These are phyloP conservation scores for Hyles vespertilio DNA, from an alignment of 1,140 invertebrate species.

Conservation along the genomic window DNA sequence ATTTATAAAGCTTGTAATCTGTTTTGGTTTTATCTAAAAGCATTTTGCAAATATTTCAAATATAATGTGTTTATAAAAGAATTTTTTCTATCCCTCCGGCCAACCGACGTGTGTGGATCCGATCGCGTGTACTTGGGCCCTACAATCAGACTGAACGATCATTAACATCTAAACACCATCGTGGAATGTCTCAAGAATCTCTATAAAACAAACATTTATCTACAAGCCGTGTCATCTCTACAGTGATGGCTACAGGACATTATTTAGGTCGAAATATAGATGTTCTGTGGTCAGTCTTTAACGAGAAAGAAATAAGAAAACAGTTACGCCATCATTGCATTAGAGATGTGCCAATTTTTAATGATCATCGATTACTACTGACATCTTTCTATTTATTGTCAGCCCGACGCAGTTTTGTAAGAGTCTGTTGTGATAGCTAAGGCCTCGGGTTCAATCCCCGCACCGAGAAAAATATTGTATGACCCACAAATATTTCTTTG, in stretches of 20 bases:
- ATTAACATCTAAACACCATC: constrained; percentile 13
- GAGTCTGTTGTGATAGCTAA: too few relatives aligned
- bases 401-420: too few relatives aligned
- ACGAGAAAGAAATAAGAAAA: constrained; percentile 4
- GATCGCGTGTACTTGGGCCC: neutral
- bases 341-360: neutral
- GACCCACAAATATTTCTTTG: too few relatives aligned
- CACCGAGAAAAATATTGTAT: too few relatives aligned
- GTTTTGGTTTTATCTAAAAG: too few relatives aligned
- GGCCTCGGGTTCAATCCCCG: too few relatives aligned
- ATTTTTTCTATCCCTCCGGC: too few relatives aligned
- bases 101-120: too few relatives aligned
- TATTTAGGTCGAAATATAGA: neutral
- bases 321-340: constrained; percentile 7
- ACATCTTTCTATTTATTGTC: too few relatives aligned
- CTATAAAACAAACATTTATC: constrained; percentile 7
- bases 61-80: too few relatives aligned
- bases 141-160: constrained; percentile 12
- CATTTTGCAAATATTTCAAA: too few relatives aligned
- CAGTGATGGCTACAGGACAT: constrained; percentile 6
- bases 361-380: constrained; percentile 9
- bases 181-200: constrained; percentile 29
- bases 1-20: too few relatives aligned
- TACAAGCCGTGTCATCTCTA: constrained; percentile 10
- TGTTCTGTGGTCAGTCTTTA: constrained; percentile 19